These are phyloP conservation scores for Horisme vitalbata DNA, from an alignment of 2,888 invertebrate species.

Conservation along the genomic window DNA sequence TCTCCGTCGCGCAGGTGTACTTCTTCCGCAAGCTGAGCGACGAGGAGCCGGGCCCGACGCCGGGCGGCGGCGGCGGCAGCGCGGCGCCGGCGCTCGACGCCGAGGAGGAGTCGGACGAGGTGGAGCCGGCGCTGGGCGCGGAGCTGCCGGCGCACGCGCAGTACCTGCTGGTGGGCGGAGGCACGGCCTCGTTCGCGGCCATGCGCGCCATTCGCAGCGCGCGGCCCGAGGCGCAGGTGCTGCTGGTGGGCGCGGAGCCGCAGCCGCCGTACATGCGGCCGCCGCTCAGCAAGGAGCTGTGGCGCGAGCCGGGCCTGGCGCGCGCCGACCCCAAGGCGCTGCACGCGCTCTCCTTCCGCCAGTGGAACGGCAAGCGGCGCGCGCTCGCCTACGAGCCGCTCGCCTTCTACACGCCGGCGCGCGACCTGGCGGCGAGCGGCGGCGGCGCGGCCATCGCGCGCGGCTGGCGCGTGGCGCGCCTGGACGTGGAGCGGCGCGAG, in stretches of 20 bases:
- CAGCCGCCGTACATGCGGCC: conserved; percentile 97
- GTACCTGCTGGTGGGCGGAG: conserved; percentile 95
- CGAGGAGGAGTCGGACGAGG: conserved; percentile 48
- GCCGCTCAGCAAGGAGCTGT: conserved; percentile 97
- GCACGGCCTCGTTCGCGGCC: conserved; percentile 96
- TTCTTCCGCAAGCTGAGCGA: conserved; percentile 47
- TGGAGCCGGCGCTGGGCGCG: too few relatives aligned
- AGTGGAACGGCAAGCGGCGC: conserved; percentile 90
- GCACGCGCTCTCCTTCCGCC: conserved; percentile 89
- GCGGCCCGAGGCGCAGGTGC: conserved; percentile 85
- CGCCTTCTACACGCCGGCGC: conserved; percentile 88
- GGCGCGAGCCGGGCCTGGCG: conserved; percentile 87
- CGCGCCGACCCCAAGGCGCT: conserved; percentile 72
- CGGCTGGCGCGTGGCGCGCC: conserved; percentile 82
- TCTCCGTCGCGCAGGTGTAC: conserved; percentile 48
- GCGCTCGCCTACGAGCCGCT: conserved; percentile 93
- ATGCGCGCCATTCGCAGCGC: conserved; percentile 95
- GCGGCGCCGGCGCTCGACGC: conserved; percentile 63
- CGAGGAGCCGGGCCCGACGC: conserved; percentile 33
- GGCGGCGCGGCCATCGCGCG: conserved; percentile 94
- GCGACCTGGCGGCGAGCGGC: conserved; percentile 62
- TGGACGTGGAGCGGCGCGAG: conserved; percentile 49
- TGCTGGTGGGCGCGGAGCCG: conserved; percentile 92
- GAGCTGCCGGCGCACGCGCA: conserved; percentile 89
- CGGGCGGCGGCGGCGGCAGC: conserved; percentile 48